Base-by-base conservation (phyloP, 30 jellyfish, hydroid and myxozoan genomes). In the Aurelia aurita complex sp. Pacific region DNA sequence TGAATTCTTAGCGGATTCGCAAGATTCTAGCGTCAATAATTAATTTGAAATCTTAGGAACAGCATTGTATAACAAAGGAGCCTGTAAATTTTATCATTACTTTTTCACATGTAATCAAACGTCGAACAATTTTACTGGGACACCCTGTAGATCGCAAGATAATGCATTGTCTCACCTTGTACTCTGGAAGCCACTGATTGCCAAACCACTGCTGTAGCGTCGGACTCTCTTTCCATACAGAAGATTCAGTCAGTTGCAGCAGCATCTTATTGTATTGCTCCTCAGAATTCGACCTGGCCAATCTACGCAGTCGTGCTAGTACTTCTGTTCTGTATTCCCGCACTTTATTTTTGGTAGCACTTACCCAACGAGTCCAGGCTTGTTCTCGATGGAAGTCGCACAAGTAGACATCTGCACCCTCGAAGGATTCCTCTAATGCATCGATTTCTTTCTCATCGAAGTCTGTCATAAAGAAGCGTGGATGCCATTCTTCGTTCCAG, bases 361-460 rank as follows among this genome's bases (percentile, higher is more conserved):
- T 66, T 46, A 81, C 82, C 90, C 90, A 81, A 2, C 83, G 74
- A 42, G 90, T 81, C 90, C 90, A 81, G 52, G 83, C 61, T 54
- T 81, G 82, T 61, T 81, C 90, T 67, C 76, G 64, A 64, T 81
- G 90, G 76, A 81, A 81, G 90, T 81, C 83, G 79, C 90, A 81
- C 51, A 81, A 38, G 54, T 81, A 81, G 35, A 81, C 90, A 0
- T 16, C 76, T 33, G 76, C 82, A 51, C 64, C 61, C 52, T 17
- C 36, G 51, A 66, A 66, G 16, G 34, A 54, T 43, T 43, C 82
- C 54, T 84, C 87, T 34, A 64, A 43, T 35, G 87, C 88, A 55
- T 74, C 64, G 63, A 84, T 74, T 74, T 84, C 87, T 72, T 82
- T 82, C 43, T 82, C 85, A 52, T 82, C 92, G 35, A 32, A 82